A percentile compares a stretch with the other conserved stretches of the same genome.
Evolutionary conservation across 2,113 vertebrate species (phyloP).

Genomic region (Phaethornis superciliosus): DNA sequence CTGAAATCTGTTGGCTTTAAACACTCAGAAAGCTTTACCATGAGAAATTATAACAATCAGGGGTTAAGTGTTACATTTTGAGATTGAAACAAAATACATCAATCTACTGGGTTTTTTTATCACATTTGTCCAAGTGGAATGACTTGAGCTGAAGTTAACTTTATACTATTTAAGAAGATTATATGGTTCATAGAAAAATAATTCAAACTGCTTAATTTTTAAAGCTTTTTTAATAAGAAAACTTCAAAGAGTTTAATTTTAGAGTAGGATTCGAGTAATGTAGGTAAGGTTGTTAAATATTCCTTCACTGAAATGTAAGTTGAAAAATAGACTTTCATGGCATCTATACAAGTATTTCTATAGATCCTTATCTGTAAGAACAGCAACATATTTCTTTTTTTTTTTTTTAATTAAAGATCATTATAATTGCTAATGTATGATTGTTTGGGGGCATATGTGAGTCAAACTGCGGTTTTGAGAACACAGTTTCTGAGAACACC

Average conservation of each 20-base stretch:
- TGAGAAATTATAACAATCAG: background rate
- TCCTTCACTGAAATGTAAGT: constrained; percentile 23
- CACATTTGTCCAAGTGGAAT: background rate
- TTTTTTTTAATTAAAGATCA: constrained; percentile 67
- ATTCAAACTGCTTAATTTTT: constrained; percentile 54
- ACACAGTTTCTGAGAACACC: constrained; percentile 1
- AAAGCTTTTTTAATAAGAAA: constrained; percentile 62
- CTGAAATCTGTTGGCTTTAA: constrained; percentile 30
- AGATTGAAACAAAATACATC: background rate
- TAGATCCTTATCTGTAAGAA: constrained; percentile 65
- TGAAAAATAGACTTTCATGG: constrained; percentile 56
- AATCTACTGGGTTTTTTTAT: background rate
- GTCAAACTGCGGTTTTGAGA: constrained; percentile 58
- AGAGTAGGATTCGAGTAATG: constrained; percentile 23
- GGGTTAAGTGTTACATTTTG: background rate
- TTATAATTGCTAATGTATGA: constrained; percentile 64
- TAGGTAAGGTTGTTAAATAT: constrained; percentile 44
- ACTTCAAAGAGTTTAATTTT: constrained; percentile 60
- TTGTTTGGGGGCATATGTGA: constrained; percentile 62
- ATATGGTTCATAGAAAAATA: constrained; percentile 47
- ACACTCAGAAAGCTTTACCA: constrained; percentile 28
- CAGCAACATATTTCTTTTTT: constrained; percentile 47
- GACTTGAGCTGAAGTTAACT: constrained; percentile 30
- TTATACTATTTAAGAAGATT: constrained; percentile 49
- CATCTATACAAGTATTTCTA: constrained; percentile 64